Evolutionary conservation across 2,888 invertebrate genomes (phyloP).

Genomic region (Tipula confusa): DNA sequence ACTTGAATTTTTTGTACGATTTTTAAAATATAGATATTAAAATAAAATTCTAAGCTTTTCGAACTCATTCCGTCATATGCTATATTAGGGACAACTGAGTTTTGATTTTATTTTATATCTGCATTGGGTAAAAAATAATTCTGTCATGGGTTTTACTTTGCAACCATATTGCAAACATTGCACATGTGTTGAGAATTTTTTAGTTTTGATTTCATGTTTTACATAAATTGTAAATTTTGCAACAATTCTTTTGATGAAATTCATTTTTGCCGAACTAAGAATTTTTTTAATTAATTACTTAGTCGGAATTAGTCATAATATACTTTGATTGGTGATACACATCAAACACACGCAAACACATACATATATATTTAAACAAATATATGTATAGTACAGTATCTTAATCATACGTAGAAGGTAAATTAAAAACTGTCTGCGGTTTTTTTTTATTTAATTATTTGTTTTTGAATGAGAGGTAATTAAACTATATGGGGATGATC

Average conservation of each 20-base stretch:
- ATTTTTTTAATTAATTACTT: neutral
- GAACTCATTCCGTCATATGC: no score
- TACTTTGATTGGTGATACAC: neutral
- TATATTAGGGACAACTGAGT: no score
- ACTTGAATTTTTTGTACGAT: no score
- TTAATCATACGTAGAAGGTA: neutral
- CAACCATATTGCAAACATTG: neutral
- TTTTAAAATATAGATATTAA: no score
- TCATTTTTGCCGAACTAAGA: neutral
- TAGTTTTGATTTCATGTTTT: neutral
- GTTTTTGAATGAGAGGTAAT: neutral
- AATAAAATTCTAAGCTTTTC: no score
- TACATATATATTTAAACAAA: no score
- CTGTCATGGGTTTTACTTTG: no score
- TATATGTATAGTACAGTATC: no score
- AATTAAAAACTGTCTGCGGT: neutral
- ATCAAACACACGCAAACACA: no score
- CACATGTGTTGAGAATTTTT: neutral
- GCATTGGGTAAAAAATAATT: no score
- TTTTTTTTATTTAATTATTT: neutral
- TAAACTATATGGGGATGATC: neutral
- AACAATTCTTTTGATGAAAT: conserved; percentile 20
- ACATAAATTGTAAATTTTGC: conserved; percentile 1
- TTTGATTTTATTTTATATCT: no score
- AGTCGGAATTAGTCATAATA: neutral